Percentiles rank a stretch among this genome's conserved stretches.
Conservation (phyloP, 2,113 vertebrate genomes). For the Symphodus melops region DNA sequence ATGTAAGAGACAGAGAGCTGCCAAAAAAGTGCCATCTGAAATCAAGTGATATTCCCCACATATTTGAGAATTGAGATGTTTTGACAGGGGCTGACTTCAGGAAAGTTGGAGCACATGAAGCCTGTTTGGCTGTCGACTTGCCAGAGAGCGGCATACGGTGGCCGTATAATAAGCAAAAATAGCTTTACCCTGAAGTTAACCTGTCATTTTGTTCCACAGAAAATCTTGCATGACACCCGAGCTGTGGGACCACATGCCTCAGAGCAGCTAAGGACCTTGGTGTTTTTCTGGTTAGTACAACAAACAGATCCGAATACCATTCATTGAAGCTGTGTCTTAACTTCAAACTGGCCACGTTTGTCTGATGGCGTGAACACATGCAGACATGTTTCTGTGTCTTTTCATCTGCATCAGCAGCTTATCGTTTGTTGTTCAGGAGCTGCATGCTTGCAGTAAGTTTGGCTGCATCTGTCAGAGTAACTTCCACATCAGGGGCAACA, state of each 20-base stretch:
- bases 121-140: conserved; percentile 35
- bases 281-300: neutral
- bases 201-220: neutral
- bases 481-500: conserved; percentile 27
- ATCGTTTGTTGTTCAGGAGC: neutral
- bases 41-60: conserved; percentile 2
- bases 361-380: conserved; percentile 15
- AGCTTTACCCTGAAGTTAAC: conserved; percentile 10
- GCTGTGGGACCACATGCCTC: conserved; percentile 17
- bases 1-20: neutral
- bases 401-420: neutral
- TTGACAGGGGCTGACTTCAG: conserved; percentile 8
- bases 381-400: neutral
- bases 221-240: neutral
- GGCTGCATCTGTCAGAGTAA: conserved; percentile 29
- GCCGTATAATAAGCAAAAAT: conserved; percentile 18
- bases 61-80: conserved; percentile 12
- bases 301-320: conserved; percentile 34
- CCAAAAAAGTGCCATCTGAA: neutral
- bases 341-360: conserved; percentile 14
- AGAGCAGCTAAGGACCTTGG: neutral
- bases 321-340: conserved; percentile 8
- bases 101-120: conserved; percentile 47
- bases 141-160: conserved; percentile 42
- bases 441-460: conserved; percentile 13